Evolutionary conservation across 92 coral and sea anemone genomes (phyloP), one percentile per base, ranked within the genome.

Genomic region (Porites lobata): DNA sequence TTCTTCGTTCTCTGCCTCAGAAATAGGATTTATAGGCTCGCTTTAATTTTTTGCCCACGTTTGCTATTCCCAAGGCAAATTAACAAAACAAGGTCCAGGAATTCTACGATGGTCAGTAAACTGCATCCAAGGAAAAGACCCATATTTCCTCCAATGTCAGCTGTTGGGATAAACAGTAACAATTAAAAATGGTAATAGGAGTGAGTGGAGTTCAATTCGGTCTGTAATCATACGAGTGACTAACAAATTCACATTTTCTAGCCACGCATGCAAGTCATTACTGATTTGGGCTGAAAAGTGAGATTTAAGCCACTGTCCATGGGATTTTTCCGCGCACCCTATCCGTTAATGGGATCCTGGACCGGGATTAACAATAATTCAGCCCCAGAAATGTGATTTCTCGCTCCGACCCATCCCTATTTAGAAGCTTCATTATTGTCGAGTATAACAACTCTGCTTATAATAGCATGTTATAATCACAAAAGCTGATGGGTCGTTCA

Each of bases 141-240:
- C 81, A 77, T 77, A 50, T 77, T 77, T n/a, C 81, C 81, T 1
- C 81, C 81, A 17, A 77, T 4, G 69, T 77, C 81, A 6, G 81
- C 81, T 77, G 50, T 18, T 2, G 15, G 3, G 52, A 77, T 29
- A 2, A 62, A 58, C 8, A 26, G 69, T 10, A 77, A 58, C 26
- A 4, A 21, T 11, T 22, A 12, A n/a, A 69, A 69, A 13, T 1
- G 22, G 6, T 69, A 19, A 11, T 69, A 21, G 11, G 2, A 69
- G 13, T 7, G 50, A 8, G 21, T 21, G 26, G 10, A 12, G 4
- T 19, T 0, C 61, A 56, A 2, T 8, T 10, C 15, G 17, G 61
- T 10, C 3, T 10, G 10, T 12, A 10, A 56, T 56, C 15, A 10
- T 38, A 38, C 6, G 47, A 38, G 47, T 38, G 6, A 38, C 47